phyloP scores from a whole-genome alignment of 2,113 vertebrate species.

The Pheucticus melanocephalus region DNA sequence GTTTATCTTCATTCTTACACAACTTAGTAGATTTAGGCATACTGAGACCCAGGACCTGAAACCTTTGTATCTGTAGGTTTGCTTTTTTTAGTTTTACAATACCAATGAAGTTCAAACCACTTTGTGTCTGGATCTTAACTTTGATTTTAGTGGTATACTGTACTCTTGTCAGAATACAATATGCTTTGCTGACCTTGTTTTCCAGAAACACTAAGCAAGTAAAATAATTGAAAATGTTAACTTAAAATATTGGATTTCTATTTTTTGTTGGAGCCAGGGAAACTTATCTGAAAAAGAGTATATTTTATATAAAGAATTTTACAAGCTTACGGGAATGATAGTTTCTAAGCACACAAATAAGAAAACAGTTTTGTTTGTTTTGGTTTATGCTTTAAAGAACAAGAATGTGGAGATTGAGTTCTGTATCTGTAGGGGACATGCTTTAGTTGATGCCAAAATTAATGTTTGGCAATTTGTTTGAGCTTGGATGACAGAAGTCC shows the following conservation, averaged over 20 bases:
- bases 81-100: not conserved
- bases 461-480: not conserved
- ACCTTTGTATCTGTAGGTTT: not conserved
- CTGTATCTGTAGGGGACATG: not conserved
- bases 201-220: not conserved
- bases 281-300: not conserved
- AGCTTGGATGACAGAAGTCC: not conserved
- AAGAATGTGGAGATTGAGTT: not conserved
- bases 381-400: not conserved
- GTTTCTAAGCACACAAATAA: not conserved
- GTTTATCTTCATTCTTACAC: not conserved
- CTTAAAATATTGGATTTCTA: not conserved
- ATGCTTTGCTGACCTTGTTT: not conserved
- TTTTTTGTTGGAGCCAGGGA: not conserved
- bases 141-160: not conserved
- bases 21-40: not conserved
- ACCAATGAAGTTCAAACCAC: not conserved
- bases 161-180: not conserved
- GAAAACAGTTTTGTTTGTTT: not conserved
- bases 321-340: not conserved
- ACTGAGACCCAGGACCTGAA: not conserved
- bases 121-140: not conserved
- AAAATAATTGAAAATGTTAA: not conserved
- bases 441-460: not conserved
- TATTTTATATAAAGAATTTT: not conserved